Evolutionary conservation across 2,797 vertebrate species (phyloP).

Genomic region (Salmo trutta): DNA sequence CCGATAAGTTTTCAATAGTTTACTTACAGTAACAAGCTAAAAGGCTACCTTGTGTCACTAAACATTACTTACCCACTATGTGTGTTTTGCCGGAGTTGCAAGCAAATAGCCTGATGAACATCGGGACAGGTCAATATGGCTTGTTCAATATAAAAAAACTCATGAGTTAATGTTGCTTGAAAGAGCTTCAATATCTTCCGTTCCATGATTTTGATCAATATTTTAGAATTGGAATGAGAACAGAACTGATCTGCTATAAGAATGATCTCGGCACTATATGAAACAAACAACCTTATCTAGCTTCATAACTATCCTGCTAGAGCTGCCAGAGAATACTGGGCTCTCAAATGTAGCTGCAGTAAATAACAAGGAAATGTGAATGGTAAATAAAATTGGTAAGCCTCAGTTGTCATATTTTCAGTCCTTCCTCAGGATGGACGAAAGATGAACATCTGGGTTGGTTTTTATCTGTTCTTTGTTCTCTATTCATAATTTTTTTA

Average conservation of each 20-base stretch:
- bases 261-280: slow-evolving; percentile 14
- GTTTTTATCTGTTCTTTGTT: not conserved
- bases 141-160: slow-evolving; percentile 24
- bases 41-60: not conserved
- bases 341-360: not conserved
- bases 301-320: slow-evolving; percentile 13
- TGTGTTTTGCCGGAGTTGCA: not conserved
- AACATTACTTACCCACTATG: not conserved
- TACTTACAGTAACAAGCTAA: not conserved
- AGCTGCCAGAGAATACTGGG: not conserved
- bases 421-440: not conserved
- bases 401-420: not conserved
- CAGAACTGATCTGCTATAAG: slow-evolving; percentile 27
- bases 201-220: slow-evolving; percentile 39
- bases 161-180: not conserved
- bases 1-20: not conserved
- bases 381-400: not conserved
- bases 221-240: slow-evolving; percentile 30
- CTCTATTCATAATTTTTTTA: not conserved
- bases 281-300: slow-evolving; percentile 20
- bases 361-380: not conserved
- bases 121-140: not conserved
- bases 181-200: slow-evolving; percentile 22
- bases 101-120: slow-evolving; percentile 21
- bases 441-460: not conserved